phyloP scores from a whole-genome alignment of 2,888 invertebrate species.

The Nebria salina region DNA sequence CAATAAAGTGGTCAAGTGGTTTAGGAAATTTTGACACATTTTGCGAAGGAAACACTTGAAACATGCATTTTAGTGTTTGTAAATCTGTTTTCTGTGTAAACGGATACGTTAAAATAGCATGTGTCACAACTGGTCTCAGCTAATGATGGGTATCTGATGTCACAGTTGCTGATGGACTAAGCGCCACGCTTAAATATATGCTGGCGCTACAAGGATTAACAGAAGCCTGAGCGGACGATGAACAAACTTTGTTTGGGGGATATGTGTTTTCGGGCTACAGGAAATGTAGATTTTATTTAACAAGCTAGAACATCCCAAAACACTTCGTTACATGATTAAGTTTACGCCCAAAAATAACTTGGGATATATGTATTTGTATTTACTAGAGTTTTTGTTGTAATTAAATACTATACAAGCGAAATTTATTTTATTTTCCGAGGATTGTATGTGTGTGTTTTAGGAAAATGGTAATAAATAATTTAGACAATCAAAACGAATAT shows the following conservation, averaged over 20 bases:
- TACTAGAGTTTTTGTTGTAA: neutral
- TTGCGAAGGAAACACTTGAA: conserved; percentile 33
- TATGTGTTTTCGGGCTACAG: conserved; percentile 30
- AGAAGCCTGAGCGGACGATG: conserved; percentile 16
- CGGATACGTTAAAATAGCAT: conserved; percentile 48
- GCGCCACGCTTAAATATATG: conserved; percentile 34
- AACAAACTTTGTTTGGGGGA: conserved; percentile 39
- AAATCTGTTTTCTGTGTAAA: conserved; percentile 48
- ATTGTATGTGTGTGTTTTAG: too few species aligned
- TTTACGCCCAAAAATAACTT: neutral
- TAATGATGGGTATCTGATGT: conserved; percentile 30
- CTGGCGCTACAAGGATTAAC: conserved; percentile 42
- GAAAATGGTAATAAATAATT: too few species aligned
- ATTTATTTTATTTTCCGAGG: too few species aligned
- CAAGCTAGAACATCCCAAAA: conserved; percentile 33
- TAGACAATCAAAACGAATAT: too few species aligned
- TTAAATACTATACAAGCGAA: neutral
- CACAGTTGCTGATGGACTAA: conserved; percentile 14
- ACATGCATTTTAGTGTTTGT: conserved; percentile 43
- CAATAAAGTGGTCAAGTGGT: conserved; percentile 37
- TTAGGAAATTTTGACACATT: conserved; percentile 42
- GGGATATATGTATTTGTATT: neutral
- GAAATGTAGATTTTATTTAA: conserved; percentile 39
- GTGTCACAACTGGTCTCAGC: conserved; percentile 38
- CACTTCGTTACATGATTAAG: neutral